Evolutionary conservation across 1,140 invertebrate species (phyloP).

Genomic region (Drosophila mayri): DNA sequence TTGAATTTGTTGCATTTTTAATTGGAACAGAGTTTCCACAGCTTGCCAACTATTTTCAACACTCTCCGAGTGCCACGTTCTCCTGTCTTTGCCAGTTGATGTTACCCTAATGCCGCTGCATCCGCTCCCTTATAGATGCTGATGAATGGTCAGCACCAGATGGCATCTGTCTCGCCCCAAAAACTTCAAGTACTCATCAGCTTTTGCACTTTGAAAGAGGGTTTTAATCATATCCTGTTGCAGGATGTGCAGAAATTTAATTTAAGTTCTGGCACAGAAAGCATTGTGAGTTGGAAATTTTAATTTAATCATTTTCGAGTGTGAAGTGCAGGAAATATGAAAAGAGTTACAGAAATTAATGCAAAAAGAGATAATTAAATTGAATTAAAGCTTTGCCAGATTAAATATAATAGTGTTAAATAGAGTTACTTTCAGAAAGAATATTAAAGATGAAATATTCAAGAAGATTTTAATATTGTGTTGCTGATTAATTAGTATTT

Average conservation of each 20-base stretch:
- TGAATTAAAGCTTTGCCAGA: neutral
- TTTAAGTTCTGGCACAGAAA: conserved; percentile 4
- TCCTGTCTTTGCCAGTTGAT: conserved; percentile 7
- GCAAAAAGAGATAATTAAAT: neutral
- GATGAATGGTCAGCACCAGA: conserved; percentile 41
- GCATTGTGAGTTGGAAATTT: neutral
- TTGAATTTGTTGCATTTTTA: conserved; percentile 56
- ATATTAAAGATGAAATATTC: no score
- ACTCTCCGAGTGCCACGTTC: conserved; percentile 15
- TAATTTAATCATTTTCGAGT: neutral
- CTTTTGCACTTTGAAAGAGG: conserved; percentile 3
- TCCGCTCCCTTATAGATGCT: conserved; percentile 26
- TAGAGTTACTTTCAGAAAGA: no score
- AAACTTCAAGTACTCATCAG: conserved; percentile 23
- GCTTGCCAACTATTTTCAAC: conserved; percentile 48
- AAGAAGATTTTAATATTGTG: neutral
- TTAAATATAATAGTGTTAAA: neutral
- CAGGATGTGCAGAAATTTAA: conserved; percentile 12
- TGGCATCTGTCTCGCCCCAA: conserved; percentile 15
- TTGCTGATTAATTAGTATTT: neutral
- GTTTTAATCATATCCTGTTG: conserved; percentile 1
- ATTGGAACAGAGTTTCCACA: conserved; percentile 49
- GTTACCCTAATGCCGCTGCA: conserved; percentile 21
- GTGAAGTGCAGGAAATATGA: neutral
- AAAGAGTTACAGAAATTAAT: neutral